These are phyloP conservation scores for Habrosyne pyritoides DNA, from an alignment of 2,888 invertebrate species.

Conservation along the genomic window DNA sequence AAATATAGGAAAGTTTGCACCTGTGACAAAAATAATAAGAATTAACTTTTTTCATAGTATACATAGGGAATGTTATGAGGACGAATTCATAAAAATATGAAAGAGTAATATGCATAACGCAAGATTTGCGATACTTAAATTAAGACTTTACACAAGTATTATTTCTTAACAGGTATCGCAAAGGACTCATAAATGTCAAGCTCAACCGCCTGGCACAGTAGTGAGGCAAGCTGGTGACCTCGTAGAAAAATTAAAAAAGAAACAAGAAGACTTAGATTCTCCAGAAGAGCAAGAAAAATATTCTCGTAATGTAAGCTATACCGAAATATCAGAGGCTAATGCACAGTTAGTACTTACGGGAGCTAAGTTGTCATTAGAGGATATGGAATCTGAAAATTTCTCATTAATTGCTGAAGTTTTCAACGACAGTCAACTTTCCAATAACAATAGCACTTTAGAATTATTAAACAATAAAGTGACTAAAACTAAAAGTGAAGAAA, in stretches of 20 bases:
- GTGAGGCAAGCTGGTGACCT: conserved; percentile 76
- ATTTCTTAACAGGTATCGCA: conserved; percentile 86
- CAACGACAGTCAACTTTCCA: conserved; percentile 26
- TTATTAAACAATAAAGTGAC: conserved; percentile 13
- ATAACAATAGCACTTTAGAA: background rate
- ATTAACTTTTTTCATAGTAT: no score
- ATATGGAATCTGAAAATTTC: conserved; percentile 76
- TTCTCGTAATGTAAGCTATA: conserved; percentile 33
- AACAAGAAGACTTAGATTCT: conserved; percentile 44
- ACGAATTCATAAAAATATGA: no score
- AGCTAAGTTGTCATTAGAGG: conserved; percentile 74
- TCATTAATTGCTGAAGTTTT: conserved; percentile 60
- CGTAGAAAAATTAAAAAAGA: conserved; percentile 77
- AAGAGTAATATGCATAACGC: no score
- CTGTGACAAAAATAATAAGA: no score
- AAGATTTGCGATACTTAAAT: no score
- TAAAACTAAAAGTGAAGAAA: conserved; percentile 43
- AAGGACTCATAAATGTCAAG: conserved; percentile 91
- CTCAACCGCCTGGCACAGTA: conserved; percentile 84
- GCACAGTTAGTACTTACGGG: conserved; percentile 74
- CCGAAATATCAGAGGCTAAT: conserved; percentile 68
- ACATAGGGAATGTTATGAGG: no score
- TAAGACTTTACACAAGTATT: background rate
- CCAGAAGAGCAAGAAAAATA: conserved; percentile 16
- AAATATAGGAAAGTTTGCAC: no score